Evolutionary conservation across 2,888 invertebrate genomes (phyloP).

Genomic region (Petrophora chlorosata): DNA sequence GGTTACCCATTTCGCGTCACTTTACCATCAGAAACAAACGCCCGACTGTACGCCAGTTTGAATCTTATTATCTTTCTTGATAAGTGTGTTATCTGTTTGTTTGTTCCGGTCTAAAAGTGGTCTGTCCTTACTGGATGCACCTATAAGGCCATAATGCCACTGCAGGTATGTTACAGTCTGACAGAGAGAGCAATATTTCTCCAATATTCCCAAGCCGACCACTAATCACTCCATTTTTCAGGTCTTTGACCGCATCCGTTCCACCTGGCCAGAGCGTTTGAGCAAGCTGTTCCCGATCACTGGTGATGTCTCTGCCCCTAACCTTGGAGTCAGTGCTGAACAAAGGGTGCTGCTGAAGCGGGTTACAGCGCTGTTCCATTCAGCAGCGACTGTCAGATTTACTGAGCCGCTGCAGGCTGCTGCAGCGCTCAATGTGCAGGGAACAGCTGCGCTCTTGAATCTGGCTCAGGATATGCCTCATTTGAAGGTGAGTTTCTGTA

Average conservation of each 20-base stretch:
- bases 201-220: no score
- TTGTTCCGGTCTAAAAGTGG: no score
- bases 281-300: conserved; percentile 87
- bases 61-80: no score
- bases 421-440: conserved; percentile 94
- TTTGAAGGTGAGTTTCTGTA: conserved; percentile 81
- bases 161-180: no score
- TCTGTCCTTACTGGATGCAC: no score
- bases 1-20: no score
- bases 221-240: conserved; percentile 43
- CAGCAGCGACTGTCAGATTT: conserved; percentile 97
- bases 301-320: conserved; percentile 90
- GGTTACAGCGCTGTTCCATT: conserved; percentile 95
- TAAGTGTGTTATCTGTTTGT: no score
- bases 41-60: no score
- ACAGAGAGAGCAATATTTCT: no score
- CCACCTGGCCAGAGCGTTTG: conserved; percentile 85
- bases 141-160: no score
- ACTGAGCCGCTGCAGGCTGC: conserved; percentile 95
- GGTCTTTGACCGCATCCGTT: conserved; percentile 88
- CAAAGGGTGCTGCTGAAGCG: conserved; percentile 86
- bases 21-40: no score
- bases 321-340: conserved; percentile 87
- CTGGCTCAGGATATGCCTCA: conserved; percentile 92
- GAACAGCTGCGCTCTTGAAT: conserved; percentile 92